These are phyloP conservation scores for Panurus biarmicus DNA, from an alignment of 2,113 vertebrate species.

Conservation along the genomic window DNA sequence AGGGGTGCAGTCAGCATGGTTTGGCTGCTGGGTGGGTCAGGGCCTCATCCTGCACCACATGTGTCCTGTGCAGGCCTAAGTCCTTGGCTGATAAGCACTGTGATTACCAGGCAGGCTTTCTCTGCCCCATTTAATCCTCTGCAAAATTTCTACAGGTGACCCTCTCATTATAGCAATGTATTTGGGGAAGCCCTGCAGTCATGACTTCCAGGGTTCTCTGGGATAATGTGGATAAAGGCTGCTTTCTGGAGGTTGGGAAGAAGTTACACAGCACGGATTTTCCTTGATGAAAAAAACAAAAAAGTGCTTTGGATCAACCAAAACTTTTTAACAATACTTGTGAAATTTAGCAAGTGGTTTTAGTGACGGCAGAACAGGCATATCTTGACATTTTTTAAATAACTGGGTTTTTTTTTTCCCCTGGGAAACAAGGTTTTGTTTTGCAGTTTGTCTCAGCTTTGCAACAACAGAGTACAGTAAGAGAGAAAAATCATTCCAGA, in stretches of 20 bases:
- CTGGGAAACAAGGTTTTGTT: neutral
- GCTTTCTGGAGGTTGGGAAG: neutral
- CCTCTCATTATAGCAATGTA: neutral
- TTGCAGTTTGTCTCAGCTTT: slow-evolving; percentile 8
- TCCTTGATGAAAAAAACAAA: neutral
- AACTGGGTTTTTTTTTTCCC: neutral
- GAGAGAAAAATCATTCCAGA: neutral
- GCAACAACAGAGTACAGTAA: neutral
- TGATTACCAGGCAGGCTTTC: neutral
- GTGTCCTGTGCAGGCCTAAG: neutral
- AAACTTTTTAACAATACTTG: neutral
- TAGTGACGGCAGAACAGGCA: neutral
- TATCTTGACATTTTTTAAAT: neutral
- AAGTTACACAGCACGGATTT: neutral
- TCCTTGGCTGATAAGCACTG: neutral
- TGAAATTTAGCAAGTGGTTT: slow-evolving; percentile 10
- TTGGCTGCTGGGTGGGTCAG: neutral
- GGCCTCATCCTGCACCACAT: fast-evolving
- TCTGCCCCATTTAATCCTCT: neutral
- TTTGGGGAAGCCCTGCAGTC: neutral
- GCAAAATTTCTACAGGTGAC: neutral
- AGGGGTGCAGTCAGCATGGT: neutral
- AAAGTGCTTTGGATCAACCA: neutral
- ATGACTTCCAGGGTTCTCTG: neutral
- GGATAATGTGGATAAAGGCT: neutral